Conservation (phyloP, 2,797 vertebrate species). For the Tenualosa ilisha region DNA sequence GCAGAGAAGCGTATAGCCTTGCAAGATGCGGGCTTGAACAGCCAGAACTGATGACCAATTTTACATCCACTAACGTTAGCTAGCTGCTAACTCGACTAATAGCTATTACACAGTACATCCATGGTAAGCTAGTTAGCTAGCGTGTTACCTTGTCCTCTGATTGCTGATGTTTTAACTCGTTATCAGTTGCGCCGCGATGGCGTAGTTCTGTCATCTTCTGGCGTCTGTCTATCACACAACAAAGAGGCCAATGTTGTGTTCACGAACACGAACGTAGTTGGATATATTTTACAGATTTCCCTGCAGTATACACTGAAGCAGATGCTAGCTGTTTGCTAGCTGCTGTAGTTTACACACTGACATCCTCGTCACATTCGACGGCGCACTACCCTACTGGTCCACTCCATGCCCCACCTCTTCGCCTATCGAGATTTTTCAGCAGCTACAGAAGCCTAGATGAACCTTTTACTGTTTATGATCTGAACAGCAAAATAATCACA, state of each 20-base stretch:
- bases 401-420: not conserved
- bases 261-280: not conserved
- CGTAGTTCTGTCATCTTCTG: conserved; percentile 74
- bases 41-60: not conserved
- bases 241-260: conserved; percentile 14
- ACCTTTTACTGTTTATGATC: not conserved
- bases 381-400: conserved; percentile 7
- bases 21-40: not conserved
- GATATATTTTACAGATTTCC: not conserved
- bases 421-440: conserved; percentile 9
- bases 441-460: not conserved
- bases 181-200: conserved; percentile 70
- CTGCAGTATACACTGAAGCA: not conserved
- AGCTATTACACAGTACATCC: not conserved
- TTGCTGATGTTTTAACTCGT: conserved; percentile 65
- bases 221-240: conserved; percentile 8
- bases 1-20: not conserved
- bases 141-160: conserved; percentile 75
- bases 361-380: conserved; percentile 21
- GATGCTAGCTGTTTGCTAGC: conserved; percentile 17
- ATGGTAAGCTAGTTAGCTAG: conserved; percentile 12
- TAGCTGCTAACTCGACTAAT: not conserved
- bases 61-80: not conserved
- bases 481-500: not conserved
- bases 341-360: conserved; percentile 10